Conservation (phyloP, 2,888 invertebrate genomes). For the Athalia cordata region DNA sequence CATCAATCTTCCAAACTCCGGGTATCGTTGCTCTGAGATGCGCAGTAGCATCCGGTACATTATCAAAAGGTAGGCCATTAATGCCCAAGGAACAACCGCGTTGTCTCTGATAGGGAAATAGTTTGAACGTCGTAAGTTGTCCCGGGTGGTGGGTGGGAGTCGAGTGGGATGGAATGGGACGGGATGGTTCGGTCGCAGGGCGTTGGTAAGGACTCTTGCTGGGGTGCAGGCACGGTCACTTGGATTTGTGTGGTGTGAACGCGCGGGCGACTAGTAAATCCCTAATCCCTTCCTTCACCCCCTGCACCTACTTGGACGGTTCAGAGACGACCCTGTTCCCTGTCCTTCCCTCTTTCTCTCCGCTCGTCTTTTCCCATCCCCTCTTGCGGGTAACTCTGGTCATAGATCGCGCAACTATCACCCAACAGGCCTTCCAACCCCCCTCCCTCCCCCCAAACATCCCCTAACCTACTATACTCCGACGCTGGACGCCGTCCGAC, state of each 20-base stretch:
- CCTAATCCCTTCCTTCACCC: slow-evolving; percentile 50
- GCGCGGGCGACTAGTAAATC: slow-evolving; percentile 71
- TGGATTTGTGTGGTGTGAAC: slow-evolving; percentile 73
- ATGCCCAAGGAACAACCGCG: slow-evolving; percentile 30
- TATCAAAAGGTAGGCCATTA: slow-evolving; percentile 27
- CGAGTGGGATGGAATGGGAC: background rate
- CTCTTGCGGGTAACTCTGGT: slow-evolving; percentile 71
- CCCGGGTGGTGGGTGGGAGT: slow-evolving; percentile 56
- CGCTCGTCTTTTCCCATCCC: slow-evolving; percentile 62
- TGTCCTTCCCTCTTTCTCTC: background rate
- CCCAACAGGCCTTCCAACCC: slow-evolving; percentile 59
- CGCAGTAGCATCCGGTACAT: slow-evolving; percentile 23
- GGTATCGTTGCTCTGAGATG: slow-evolving; percentile 20
- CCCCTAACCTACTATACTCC: slow-evolving; percentile 56
- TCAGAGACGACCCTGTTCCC: slow-evolving; percentile 11
- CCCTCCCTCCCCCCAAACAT: slow-evolving; percentile 55
- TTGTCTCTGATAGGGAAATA: slow-evolving; percentile 53
- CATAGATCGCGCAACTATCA: slow-evolving; percentile 72
- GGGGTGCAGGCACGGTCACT: slow-evolving; percentile 67
- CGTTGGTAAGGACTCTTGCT: slow-evolving; percentile 4
- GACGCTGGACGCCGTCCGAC: slow-evolving; percentile 58
- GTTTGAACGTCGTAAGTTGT: slow-evolving; percentile 67
- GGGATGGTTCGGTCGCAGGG: background rate
- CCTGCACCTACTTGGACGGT: slow-evolving; percentile 36
- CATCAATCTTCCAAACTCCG: background rate